These are phyloP conservation scores for Rhegmatorhina hoffmannsi DNA, from an alignment of 2,113 vertebrate genomes.

Conservation along the genomic window DNA sequence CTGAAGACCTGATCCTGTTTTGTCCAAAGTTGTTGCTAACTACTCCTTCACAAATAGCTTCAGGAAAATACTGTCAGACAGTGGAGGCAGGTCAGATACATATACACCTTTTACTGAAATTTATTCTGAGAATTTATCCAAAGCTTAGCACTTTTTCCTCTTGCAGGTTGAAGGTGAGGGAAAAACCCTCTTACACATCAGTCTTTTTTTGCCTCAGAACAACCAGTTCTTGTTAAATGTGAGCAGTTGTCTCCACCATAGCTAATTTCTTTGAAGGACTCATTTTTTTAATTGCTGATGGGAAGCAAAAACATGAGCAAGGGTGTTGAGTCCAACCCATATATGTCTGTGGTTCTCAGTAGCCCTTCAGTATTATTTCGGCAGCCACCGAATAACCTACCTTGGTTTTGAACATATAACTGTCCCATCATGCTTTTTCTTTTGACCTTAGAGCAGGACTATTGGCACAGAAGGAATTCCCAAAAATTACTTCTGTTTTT, in stretches of 20 bases:
- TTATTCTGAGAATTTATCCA: background rate
- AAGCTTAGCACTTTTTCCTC: background rate
- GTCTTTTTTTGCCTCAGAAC: background rate
- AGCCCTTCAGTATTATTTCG: background rate
- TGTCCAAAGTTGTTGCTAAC: background rate
- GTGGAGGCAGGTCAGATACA: rapidly evolving
- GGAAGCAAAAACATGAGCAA: background rate
- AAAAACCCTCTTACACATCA: background rate
- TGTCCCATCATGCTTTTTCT: background rate
- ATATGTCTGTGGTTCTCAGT: background rate
- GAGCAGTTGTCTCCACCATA: background rate
- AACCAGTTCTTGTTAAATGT: background rate
- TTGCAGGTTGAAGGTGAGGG: background rate
- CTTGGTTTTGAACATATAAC: background rate
- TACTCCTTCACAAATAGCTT: background rate
- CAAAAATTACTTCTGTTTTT: background rate
- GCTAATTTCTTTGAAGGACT: background rate
- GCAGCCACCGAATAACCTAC: background rate
- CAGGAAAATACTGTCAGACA: background rate
- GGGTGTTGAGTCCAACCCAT: background rate
- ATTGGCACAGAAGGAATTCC: background rate
- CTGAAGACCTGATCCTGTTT: background rate
- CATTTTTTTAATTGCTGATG: background rate
- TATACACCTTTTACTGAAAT: background rate
- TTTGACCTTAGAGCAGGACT: background rate